Evolutionary conservation across 2,888 invertebrate genomes (phyloP), one percentile per base, ranked within the genome.

Genomic region (Oscheius onirici): DNA sequence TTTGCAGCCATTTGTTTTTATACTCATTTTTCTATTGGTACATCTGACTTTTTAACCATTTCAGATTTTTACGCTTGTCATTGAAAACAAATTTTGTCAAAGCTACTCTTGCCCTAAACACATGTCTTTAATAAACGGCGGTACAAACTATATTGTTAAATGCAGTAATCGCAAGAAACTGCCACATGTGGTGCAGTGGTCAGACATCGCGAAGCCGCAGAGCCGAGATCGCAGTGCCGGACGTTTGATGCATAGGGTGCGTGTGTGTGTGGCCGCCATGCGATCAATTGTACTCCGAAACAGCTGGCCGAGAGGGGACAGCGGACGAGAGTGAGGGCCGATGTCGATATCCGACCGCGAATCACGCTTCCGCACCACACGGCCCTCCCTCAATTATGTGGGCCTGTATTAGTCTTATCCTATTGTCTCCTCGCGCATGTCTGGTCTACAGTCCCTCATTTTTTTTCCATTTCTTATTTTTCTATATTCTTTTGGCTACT

Each of bases 261-360:
- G 57, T 51, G 66, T 49, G 34, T 34, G 49, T 65, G 65, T 68
- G 67, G 63, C 28, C 63, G 28, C 46, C 63, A 63, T 63, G 63
- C 69, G 69, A 69, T 69, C 69, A 69, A 69, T 69, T 69, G 69
- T 69, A 69, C 69, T 69, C 51, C 51, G 69, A 69, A 69, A 69
- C 69, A 69, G 69, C 69, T 69, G 69, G 69, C 69, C 57, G 22
- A 26, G 66, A 63, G 49, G 63, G 63, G 63, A 63, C 63, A 63
- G 63, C 63, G 63, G 58, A 34, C 34, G 34, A 34, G 34, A 34
- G 34, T 34, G 63, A 63, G 63, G 63, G 63, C 63, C 49, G 63
- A 63, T 63, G 63, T 63, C 63, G 63, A 63, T 63, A 63, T 63
- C 63, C 63, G 63, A 63, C 63, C 49, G 63, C 63, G 63, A 63